phyloP scores from a whole-genome alignment of 2,888 invertebrate species.

The Leptinotarsa peninsularis region DNA sequence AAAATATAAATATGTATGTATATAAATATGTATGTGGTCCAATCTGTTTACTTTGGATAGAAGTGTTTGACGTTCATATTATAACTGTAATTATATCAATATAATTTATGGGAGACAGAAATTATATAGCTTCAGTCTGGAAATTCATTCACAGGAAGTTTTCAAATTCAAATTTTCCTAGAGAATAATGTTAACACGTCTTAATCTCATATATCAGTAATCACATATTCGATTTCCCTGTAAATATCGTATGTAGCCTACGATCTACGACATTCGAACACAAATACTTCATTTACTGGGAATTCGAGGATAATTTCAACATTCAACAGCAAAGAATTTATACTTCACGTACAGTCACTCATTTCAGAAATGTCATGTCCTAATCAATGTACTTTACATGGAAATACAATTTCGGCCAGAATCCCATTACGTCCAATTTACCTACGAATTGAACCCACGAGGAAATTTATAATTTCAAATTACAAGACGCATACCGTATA shows the following conservation, averaged over 20 bases:
- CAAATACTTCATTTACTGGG: not conserved
- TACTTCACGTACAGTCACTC: constrained; percentile 47
- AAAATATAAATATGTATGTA: too few relatives aligned
- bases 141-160: too few relatives aligned
- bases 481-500: constrained; percentile 48
- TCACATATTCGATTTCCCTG: not conserved
- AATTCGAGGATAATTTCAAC: not conserved
- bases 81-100: too few relatives aligned
- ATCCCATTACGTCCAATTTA: constrained; percentile 54
- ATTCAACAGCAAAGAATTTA: constrained; percentile 22
- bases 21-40: too few relatives aligned
- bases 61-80: too few relatives aligned
- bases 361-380: constrained; percentile 47
- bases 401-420: constrained; percentile 53
- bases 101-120: too few relatives aligned
- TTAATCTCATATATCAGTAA: not conserved
- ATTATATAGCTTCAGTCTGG: too few relatives aligned
- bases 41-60: too few relatives aligned
- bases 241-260: not conserved
- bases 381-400: constrained; percentile 52
- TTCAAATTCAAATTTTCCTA: too few relatives aligned
- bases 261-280: not conserved
- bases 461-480: constrained; percentile 54
- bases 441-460: constrained; percentile 52
- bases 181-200: not conserved